Conservation (phyloP, 2,113 vertebrate genomes). For the Coregonus clupeaformis region DNA sequence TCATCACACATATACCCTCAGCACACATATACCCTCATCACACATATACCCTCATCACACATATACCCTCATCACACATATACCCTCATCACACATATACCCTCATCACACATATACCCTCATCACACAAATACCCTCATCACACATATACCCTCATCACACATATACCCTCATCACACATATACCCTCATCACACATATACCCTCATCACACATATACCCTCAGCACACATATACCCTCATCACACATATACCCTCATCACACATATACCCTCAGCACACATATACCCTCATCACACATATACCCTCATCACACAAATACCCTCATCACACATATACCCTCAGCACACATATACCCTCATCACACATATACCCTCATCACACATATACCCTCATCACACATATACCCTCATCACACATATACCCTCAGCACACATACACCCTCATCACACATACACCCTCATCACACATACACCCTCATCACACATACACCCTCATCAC, state of each 20-base stretch:
- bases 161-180: not conserved
- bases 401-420: not conserved
- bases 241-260: too few relatives aligned
- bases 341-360: not conserved
- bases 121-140: not conserved
- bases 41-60: not conserved
- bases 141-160: not conserved
- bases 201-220: not conserved
- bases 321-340: not conserved
- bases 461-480: too few relatives aligned
- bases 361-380: not conserved
- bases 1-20: not conserved
- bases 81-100: not conserved
- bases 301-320: not conserved
- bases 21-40: not conserved
- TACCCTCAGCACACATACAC: too few relatives aligned
- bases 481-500: too few relatives aligned
- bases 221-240: too few relatives aligned
- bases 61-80: not conserved
- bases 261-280: too few relatives aligned
- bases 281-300: not conserved
- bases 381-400: not conserved
- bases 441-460: too few relatives aligned
- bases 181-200: not conserved
- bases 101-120: not conserved